A percentile compares a stretch with the other conserved stretches of the same genome.
Evolutionary conservation across 1,140 invertebrate species (phyloP).

Genomic region (Lucilia sericata): DNA sequence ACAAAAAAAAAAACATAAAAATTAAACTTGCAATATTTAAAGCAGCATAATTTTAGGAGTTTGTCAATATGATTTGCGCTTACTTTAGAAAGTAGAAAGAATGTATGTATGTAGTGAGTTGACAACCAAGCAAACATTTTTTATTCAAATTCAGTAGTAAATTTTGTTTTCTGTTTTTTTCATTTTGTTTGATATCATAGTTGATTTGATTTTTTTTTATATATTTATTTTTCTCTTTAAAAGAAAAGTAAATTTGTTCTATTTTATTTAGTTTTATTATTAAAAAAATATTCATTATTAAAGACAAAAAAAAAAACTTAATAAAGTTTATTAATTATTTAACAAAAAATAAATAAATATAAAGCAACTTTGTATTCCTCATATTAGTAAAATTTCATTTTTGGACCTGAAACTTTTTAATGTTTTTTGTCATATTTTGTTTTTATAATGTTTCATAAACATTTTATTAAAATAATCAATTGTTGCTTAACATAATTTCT

Average conservation of each 20-base stretch:
- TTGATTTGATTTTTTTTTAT: neutral
- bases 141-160: neutral
- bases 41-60: slow-evolving; percentile 28
- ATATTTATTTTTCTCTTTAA: neutral
- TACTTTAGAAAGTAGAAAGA: slow-evolving; percentile 12
- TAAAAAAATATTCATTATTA: neutral
- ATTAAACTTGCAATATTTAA: neutral
- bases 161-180: neutral
- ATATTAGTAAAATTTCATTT: slow-evolving; percentile 47
- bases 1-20: neutral
- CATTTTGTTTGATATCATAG: neutral
- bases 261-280: neutral
- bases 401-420: slow-evolving; percentile 59
- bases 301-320: too few relatives aligned
- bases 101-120: neutral
- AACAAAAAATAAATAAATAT: neutral
- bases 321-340: neutral
- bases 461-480: too few relatives aligned
- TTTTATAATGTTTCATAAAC: too few relatives aligned
- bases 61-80: slow-evolving; percentile 36
- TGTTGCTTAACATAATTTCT: neutral
- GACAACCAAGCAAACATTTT: neutral
- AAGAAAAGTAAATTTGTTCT: neutral
- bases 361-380: slow-evolving; percentile 38
- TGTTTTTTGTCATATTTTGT: neutral